These are phyloP conservation scores for Calephelis virginiensis DNA, from an alignment of 1,140 invertebrate genomes.

Conservation along the genomic window DNA sequence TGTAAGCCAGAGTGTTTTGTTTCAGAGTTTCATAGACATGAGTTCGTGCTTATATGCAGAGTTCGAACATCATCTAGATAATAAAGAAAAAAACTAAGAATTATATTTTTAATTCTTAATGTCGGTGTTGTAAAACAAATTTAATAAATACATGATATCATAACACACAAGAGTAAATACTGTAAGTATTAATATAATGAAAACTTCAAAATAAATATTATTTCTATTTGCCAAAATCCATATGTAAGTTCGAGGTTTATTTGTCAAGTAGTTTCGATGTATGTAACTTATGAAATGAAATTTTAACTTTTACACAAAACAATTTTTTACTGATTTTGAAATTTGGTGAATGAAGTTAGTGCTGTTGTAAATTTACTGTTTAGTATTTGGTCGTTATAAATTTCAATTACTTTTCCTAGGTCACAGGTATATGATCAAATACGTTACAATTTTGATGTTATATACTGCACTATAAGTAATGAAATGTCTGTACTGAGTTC, in stretches of 20 bases:
- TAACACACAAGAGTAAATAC: background rate
- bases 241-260: background rate
- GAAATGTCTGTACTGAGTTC: background rate
- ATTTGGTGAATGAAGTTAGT: too few relatives aligned
- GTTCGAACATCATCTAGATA: conserved; percentile 7
- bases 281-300: too few relatives aligned
- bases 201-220: background rate
- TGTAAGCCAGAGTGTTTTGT: conserved; percentile 52
- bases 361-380: too few relatives aligned
- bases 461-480: background rate
- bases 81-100: background rate
- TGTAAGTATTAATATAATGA: background rate
- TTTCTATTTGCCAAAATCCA: background rate
- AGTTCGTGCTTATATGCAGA: conserved; percentile 32
- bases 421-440: too few relatives aligned
- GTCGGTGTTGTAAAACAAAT: too few relatives aligned
- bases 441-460: too few relatives aligned
- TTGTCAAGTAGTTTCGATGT: too few relatives aligned
- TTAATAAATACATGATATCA: background rate
- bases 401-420: too few relatives aligned
- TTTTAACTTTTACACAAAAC: too few relatives aligned
- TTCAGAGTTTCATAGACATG: conserved; percentile 34
- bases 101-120: too few relatives aligned
- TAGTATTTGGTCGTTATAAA: too few relatives aligned
- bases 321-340: too few relatives aligned